Evolutionary conservation across 2,888 invertebrate species (phyloP), one percentile per base, ranked within the genome.

Genomic region (Drosophila niveifrons): DNA sequence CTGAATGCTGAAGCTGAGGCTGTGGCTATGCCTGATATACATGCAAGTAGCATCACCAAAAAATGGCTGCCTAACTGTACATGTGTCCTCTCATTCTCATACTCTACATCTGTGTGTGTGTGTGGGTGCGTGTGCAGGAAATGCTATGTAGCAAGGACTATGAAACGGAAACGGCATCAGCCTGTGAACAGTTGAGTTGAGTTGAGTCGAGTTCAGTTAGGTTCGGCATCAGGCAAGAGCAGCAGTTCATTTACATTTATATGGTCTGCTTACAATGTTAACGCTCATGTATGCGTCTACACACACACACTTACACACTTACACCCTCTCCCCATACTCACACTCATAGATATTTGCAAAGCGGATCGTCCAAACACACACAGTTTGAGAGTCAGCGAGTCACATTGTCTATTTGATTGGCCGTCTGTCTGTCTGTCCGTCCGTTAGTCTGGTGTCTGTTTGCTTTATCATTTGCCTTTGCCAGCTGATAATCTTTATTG

Each of bases 181-280:
- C 73, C 75, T 75, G 78, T 69, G 75, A 78, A 74, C 75, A 78
- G 78, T 75, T 66, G 52, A 72, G 74, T 72, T 67, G 52, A 58
- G 62, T 71, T 65, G 70, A 53, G 73, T 47, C 48, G 50, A 58
- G 63, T 57, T 57, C 78, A 73, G 78, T 73, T 73, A 58, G 64
- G 74, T 58, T 76, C 72, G 55, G 55, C 74, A 23, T 68, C 75
- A 51, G 74, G 68, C 36, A 36, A 13, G 64, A 85, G 44, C 62
- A 78, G 78, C 75, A 85, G 85, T 85, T 85, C 89, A 85, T 85
- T 85, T 85, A 89, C 85, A 85, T 85, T 85, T 85, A 85, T 85
- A 89, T 89, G 89, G 88, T 89, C 84, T 88, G 87, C 83, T 88
- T 88, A 83, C 88, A 83, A 88, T 83, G 83, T 83, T 88, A 83